phyloP scores from a whole-genome alignment of 2,888 invertebrate genomes.

The Leucophenga maculata region DNA sequence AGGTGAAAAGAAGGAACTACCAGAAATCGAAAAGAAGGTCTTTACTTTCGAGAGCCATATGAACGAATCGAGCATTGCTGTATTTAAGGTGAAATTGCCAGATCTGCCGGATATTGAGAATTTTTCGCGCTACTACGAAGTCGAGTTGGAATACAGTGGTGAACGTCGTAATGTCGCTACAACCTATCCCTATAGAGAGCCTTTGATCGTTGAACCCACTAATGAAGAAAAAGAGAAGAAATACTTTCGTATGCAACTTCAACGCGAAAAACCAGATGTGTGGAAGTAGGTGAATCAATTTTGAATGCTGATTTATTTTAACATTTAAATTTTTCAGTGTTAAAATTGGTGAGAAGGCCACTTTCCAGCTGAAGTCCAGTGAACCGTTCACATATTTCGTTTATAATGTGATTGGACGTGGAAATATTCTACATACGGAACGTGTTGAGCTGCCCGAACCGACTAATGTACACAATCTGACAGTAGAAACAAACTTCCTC shows the following conservation, averaged over 20 bases:
- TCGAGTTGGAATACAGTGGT: constrained; percentile 53
- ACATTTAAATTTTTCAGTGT: no score
- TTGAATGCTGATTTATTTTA: constrained; percentile 51
- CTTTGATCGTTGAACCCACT: constrained; percentile 47
- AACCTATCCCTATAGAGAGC: constrained; percentile 59
- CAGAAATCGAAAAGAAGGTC: constrained; percentile 71
- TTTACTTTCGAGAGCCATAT: constrained; percentile 69
- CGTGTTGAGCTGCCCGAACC: constrained; percentile 76
- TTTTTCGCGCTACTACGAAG: constrained; percentile 49
- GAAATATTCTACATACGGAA: constrained; percentile 84
- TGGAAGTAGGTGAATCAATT: constrained; percentile 46
- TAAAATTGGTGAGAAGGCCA: constrained; percentile 79
- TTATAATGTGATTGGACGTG: constrained; percentile 87
- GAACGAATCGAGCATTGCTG: constrained; percentile 78
- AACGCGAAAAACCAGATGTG: constrained; percentile 28
- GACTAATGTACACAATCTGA: constrained; percentile 75
- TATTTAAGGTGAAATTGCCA: constrained; percentile 78
- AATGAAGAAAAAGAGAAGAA: constrained; percentile 52
- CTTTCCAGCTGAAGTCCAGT: constrained; percentile 83
- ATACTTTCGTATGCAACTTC: constrained; percentile 46
- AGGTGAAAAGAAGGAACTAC: constrained; percentile 43
- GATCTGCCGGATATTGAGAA: constrained; percentile 66
- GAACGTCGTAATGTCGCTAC: constrained; percentile 53
- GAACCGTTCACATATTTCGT: constrained; percentile 82
- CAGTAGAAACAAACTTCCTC: constrained; percentile 80